Evolutionary conservation across 2,113 vertebrate species (phyloP).

Genomic region (Bombycilla garrulus): DNA sequence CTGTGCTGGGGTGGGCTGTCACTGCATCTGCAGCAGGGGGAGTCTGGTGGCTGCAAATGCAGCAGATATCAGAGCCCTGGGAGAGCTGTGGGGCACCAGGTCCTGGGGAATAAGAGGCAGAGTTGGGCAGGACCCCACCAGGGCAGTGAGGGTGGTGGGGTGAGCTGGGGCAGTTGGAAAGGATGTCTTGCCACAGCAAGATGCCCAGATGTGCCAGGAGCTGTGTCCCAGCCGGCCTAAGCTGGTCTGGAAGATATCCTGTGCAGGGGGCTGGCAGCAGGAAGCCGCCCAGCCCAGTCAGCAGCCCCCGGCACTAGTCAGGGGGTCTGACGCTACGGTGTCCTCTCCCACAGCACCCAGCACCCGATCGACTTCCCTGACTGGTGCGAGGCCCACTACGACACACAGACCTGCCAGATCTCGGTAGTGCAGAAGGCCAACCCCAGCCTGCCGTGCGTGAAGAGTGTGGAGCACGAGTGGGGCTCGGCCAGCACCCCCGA

Average conservation of each 20-base stretch:
- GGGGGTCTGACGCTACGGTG: rapidly evolving
- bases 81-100: too few species aligned
- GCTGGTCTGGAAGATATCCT: background rate
- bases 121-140: background rate
- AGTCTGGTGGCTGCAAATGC: background rate
- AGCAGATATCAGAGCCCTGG: background rate
- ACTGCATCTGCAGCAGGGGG: rapidly evolving
- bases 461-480: conserved; percentile 72
- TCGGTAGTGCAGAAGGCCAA: conserved; percentile 86
- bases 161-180: rapidly evolving
- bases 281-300: background rate
- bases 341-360: conserved; percentile 77
- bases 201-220: background rate
- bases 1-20: rapidly evolving
- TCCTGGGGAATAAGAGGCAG: background rate
- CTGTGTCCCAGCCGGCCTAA: background rate
- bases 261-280: background rate
- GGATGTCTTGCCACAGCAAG: background rate
- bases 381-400: conserved; percentile 84
- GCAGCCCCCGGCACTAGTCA: rapidly evolving
- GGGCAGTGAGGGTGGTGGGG: background rate
- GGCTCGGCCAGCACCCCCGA: conserved; percentile 62
- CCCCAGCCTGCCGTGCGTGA: conserved; percentile 80
- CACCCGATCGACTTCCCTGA: conserved; percentile 90
- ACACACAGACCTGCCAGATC: conserved; percentile 83